Conservation (phyloP, 2,113 vertebrate species). For the Mesoclemmys tuberculata region DNA sequence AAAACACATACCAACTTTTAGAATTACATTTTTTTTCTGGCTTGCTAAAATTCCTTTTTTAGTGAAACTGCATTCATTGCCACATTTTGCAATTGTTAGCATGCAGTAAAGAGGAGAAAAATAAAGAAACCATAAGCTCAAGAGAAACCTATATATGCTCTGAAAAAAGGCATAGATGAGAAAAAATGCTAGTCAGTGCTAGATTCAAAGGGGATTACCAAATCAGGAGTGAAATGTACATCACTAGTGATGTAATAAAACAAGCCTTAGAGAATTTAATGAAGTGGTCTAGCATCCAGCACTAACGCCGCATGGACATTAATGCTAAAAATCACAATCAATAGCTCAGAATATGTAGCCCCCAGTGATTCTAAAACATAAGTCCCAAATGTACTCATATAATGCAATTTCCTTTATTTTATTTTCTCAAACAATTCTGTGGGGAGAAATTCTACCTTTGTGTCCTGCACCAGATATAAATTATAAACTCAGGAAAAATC, state of each 20-base stretch:
- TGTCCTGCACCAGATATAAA: not conserved
- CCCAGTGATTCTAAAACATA: not conserved
- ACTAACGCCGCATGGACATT: not conserved
- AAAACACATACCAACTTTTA: not conserved
- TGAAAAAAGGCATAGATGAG: not conserved
- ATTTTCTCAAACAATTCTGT: not conserved
- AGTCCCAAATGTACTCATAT: not conserved
- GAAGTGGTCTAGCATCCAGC: not conserved
- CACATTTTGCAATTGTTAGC: not conserved
- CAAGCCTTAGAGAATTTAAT: slow-evolving; percentile 1
- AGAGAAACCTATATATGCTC: not conserved
- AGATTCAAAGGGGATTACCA: not conserved
- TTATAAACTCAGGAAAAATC: not conserved
- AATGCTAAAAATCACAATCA: not conserved
- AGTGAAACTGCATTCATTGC: not conserved
- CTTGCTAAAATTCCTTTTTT: not conserved
- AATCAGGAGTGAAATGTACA: not conserved
- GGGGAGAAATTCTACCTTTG: not conserved
- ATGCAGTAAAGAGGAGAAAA: not conserved
- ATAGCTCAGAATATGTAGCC: not conserved
- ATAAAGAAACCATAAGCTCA: not conserved
- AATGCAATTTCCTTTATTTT: not conserved
- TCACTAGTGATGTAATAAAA: not conserved
- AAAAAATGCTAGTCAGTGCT: not conserved
- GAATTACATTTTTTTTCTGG: not conserved